These are phyloP conservation scores for Entelurus aequoreus DNA, from an alignment of 2,113 vertebrate genomes.

Conservation along the genomic window DNA sequence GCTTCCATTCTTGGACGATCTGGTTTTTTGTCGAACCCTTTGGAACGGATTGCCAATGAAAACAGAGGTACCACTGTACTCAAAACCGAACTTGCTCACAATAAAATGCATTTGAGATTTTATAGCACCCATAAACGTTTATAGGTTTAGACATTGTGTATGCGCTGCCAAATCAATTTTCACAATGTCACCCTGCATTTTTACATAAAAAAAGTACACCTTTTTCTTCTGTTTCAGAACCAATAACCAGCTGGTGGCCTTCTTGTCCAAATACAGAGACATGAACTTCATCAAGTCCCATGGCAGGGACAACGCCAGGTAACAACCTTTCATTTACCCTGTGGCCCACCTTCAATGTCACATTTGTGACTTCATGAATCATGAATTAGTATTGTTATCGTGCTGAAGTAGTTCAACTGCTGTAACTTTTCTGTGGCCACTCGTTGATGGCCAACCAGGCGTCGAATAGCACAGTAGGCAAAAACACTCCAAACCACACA, in stretches of 20 bases:
- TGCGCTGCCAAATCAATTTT: constrained; percentile 14
- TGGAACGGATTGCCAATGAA: no score
- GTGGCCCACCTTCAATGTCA: not conserved
- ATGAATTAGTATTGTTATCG: constrained; percentile 58
- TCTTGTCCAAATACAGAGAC: constrained; percentile 90
- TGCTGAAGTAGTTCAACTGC: constrained; percentile 24
- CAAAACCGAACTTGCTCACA: not conserved
- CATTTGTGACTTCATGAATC: constrained; percentile 41
- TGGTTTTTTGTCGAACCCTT: no score
- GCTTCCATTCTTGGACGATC: no score
- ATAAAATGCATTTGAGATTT: not conserved
- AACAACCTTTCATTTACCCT: constrained; percentile 20
- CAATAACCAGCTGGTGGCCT: constrained; percentile 93
- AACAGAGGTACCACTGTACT: no score
- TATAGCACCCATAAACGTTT: not conserved
- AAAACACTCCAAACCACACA: constrained; percentile 22
- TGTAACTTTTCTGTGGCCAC: constrained; percentile 17
- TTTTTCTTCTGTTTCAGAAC: constrained; percentile 72
- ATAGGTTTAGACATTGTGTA: not conserved
- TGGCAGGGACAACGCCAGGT: constrained; percentile 96
- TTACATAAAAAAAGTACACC: constrained; percentile 14
- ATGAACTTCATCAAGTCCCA: constrained; percentile 99
- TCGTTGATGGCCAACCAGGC: constrained; percentile 19
- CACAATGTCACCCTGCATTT: constrained; percentile 21
- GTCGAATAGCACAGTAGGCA: constrained; percentile 11